Evolutionary conservation across 2,888 invertebrate genomes (phyloP).

Genomic region (Phalera bucephala): DNA sequence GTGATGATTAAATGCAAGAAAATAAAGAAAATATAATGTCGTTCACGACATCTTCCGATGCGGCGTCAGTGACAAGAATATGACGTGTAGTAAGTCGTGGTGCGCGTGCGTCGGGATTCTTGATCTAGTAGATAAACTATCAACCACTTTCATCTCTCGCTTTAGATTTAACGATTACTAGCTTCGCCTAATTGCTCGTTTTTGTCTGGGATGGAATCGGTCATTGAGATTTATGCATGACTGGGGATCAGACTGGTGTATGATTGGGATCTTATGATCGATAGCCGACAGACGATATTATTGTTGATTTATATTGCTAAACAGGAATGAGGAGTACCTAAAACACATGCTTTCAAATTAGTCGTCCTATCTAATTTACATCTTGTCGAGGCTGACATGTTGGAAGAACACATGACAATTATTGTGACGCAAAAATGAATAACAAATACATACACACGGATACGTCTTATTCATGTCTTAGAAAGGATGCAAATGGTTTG

Average conservation of each 20-base stretch:
- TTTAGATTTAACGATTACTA: slow-evolving; percentile 75
- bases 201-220: slow-evolving; percentile 61
- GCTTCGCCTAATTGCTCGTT: slow-evolving; percentile 76
- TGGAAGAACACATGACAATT: too few relatives aligned
- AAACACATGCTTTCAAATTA: slow-evolving; percentile 6
- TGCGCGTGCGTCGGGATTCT: slow-evolving; percentile 37
- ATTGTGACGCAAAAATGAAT: too few relatives aligned
- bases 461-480: too few relatives aligned
- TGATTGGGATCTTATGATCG: slow-evolving; percentile 38
- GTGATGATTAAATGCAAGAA: slow-evolving; percentile 42
- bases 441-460: too few relatives aligned
- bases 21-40: slow-evolving; percentile 28
- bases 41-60: slow-evolving; percentile 35
- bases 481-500: too few relatives aligned
- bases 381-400: too few relatives aligned
- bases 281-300: slow-evolving; percentile 30
- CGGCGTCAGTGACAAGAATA: slow-evolving; percentile 57
- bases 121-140: slow-evolving; percentile 55
- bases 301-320: slow-evolving; percentile 29
- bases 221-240: slow-evolving; percentile 65
- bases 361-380: neutral
- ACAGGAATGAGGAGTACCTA: slow-evolving; percentile 21
- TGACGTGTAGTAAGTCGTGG: slow-evolving; percentile 49
- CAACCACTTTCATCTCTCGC: slow-evolving; percentile 76
- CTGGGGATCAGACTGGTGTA: slow-evolving; percentile 43